Evolutionary conservation across 2,113 vertebrate species (phyloP).

Genomic region (Rhizomys pruinosus): DNA sequence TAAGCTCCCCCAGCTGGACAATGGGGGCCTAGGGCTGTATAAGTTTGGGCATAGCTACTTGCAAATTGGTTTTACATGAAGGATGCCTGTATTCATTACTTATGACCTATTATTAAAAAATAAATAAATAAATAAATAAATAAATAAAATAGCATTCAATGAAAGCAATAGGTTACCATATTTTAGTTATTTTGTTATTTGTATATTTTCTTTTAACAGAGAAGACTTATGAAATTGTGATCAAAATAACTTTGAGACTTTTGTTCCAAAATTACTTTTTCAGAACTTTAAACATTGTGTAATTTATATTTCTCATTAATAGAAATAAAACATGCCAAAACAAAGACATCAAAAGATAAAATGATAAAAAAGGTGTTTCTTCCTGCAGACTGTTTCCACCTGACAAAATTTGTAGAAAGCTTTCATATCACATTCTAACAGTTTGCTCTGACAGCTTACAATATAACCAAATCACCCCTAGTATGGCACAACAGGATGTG

Average conservation of each 20-base stretch:
- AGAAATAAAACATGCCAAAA: constrained; percentile 33
- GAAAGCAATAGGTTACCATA: not conserved
- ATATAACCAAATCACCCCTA: not conserved
- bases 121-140: no score
- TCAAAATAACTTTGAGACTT: not conserved
- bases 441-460: constrained; percentile 41
- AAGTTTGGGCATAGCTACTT: no score
- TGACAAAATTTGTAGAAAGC: not conserved
- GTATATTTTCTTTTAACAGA: not conserved
- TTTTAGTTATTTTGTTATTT: not conserved
- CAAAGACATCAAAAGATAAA: not conserved
- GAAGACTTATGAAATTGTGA: not conserved
- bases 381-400: constrained; percentile 15
- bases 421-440: not conserved
- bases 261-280: not conserved
- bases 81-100: no score
- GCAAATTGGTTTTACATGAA: no score
- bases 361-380: not conserved
- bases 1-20: no score
- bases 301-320: constrained; percentile 6
- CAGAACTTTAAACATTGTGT: not conserved
- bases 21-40: no score
- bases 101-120: no score
- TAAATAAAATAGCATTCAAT: not conserved
- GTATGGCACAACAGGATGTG: not conserved